Conservation (phyloP, 2,113 vertebrate genomes). For the Melanostigma gelatinosum region DNA sequence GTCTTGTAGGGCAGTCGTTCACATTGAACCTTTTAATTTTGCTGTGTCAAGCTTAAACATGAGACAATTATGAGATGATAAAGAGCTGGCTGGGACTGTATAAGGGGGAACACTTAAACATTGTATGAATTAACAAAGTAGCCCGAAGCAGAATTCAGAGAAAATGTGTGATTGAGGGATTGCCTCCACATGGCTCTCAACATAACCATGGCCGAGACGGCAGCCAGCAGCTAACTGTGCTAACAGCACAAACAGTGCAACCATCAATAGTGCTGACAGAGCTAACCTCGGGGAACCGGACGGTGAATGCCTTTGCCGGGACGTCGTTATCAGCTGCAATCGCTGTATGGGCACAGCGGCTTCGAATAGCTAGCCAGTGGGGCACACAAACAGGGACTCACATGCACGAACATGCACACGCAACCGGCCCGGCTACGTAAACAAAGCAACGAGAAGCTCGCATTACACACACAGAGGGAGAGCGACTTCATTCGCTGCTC, state of each 20-base stretch:
- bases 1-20: conserved; percentile 4
- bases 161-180: not conserved
- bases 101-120: not conserved
- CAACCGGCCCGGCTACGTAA: not conserved
- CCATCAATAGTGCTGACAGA: not conserved
- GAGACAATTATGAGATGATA: not conserved
- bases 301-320: not conserved
- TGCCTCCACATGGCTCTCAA: not conserved
- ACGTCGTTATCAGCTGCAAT: not conserved
- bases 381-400: not conserved
- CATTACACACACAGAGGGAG: not conserved
- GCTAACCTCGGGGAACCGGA: not conserved
- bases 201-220: not conserved
- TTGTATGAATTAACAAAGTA: not conserved
- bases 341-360: not conserved
- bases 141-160: not conserved
- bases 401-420: not conserved
- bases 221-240: not conserved
- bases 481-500: not conserved
- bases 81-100: not conserved
- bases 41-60: not conserved
- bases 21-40: not conserved
- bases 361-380: not conserved
- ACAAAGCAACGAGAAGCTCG: not conserved
- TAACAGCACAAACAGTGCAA: not conserved